A percentile compares a stretch with the other conserved stretches of the same genome.
These are phyloP conservation scores for Noctua fimbriata DNA, from an alignment of 2,888 invertebrate genomes.

Conservation along the genomic window DNA sequence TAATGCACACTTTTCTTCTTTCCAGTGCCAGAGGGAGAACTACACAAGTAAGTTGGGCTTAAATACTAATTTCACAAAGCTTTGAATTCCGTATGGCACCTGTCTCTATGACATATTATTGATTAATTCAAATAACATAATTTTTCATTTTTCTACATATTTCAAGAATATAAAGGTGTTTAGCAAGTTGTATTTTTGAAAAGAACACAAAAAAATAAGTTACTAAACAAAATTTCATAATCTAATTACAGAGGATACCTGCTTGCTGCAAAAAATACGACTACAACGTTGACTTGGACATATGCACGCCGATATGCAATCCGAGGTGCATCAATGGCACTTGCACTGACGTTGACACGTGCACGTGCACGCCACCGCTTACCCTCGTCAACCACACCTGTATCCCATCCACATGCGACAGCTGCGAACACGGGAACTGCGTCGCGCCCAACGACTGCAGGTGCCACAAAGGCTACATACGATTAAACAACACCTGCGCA, in stretches of 20 bases:
- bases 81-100: neutral
- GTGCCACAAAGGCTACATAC: slow-evolving; percentile 79
- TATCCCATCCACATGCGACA: slow-evolving; percentile 24
- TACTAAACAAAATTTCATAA: neutral
- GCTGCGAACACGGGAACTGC: slow-evolving; percentile 74
- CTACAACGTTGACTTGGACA: neutral
- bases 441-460: slow-evolving; percentile 78
- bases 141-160: neutral
- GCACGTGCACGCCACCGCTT: slow-evolving; percentile 36
- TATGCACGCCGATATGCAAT: slow-evolving; percentile 45
- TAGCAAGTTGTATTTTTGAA: neutral
- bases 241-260: slow-evolving; percentile 31
- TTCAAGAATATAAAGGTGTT: neutral
- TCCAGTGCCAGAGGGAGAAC: slow-evolving; percentile 1
- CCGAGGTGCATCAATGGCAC: slow-evolving; percentile 34
- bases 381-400: slow-evolving; percentile 36
- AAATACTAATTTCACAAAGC: neutral
- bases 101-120: neutral
- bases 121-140: neutral
- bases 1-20: slow-evolving; percentile 39
- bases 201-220: neutral
- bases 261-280: slow-evolving; percentile 34
- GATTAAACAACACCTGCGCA: slow-evolving; percentile 61
- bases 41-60: slow-evolving; percentile 24
- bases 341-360: slow-evolving; percentile 27